Evolutionary conservation across 2,113 vertebrate genomes (phyloP), one percentile per base, ranked within the genome.

Genomic region (Centropristis striata): DNA sequence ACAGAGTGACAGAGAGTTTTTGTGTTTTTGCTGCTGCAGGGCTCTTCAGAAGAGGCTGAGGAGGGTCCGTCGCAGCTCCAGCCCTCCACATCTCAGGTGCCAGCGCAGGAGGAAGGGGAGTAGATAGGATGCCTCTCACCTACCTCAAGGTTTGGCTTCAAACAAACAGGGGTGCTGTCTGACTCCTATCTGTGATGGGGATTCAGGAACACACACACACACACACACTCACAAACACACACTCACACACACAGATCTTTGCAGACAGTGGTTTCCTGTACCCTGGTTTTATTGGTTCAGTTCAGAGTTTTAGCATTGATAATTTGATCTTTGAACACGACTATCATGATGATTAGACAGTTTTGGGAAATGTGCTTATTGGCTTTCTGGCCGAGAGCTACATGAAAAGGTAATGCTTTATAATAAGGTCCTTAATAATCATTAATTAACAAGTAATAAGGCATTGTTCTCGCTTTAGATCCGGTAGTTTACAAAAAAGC

Each of bases 131-230:
- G 66, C 70, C 59, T 89, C 70, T 91, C 89, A 89, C 80, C 92
- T 94, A 94, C 94, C 92, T 94, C 92, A 89, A 80, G 86, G 90
- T 90, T 92, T 90, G 86, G 67, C 89, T 78, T 86, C 82, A 82
- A 69, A 51, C 82, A 86, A 79, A 75, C 16, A 68, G 77, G 78
- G 76, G 82, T 73, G 59, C 81, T 81, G 55, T 70, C 73, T 76
- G 76, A 84, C 83, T 87, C 87, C 78, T 85, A 44, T 85, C 75
- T 88, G 88, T 81, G 85, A 87, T 83, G 82, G 67, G 90, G 83
- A 88, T 90, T 92, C 88, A 92, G 81, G 81, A 91, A 88, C 75
- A 80, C 61, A 81, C 75, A 80, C n/a, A 86, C 60, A 78, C 25
- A 77, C 59, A 78, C 70, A 86, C 66, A 57, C 53, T 61, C 44